Base-by-base conservation (phyloP, 2,797 vertebrate species). In the Kryptolebias ocellatus region DNA sequence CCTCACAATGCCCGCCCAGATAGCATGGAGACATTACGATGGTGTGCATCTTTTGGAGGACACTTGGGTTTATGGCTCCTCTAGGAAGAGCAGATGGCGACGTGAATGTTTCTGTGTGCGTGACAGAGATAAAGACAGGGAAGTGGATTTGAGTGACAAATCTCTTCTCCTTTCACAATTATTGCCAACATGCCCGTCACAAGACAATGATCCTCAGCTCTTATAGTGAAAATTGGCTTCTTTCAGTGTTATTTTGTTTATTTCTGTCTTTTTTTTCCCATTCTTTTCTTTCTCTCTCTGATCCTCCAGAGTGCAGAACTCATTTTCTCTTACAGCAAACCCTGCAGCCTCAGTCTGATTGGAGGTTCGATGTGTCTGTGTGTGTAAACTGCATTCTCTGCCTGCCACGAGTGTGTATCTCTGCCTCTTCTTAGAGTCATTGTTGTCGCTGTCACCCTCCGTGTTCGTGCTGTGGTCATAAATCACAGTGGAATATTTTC, bases 271-370 rank as follows among this genome's bases (percentile, higher is more conserved):
- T 16, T 52, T 1, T 60, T 20, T 65, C 31, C 53, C 8, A 66
- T 31, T 52, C 12, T n/a, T 27, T 9, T 39, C 2, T 50, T 17
- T 53, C 18, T 55, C 18, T 67, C 60, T 64, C 47, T 27, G 20
- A 64, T 64, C 78, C 84, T 76, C 79, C 55, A 44, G 76, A 83
- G 83, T 74, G 80, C 66, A 82, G 86, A 86, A 84, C 76, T 80
- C 34, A 88, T 88, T 89, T 90, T 83, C 83, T 90, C 76, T 73
- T 67, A 76, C 67, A 81, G 82, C 76, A 77, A 66, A 76, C 72
- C 68, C 78, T 68, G 53, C 64, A 74, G 79, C 61, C 18, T 70
- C 55, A 61, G 46, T 64, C 60, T 63, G 71, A 78, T 53, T 76
- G 72, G 64, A 75, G 39, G 61, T 27, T 44, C 17, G 20, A 17